Conservation (phyloP, 2,113 vertebrate species). For the Oncorhynchus clarkii region DNA sequence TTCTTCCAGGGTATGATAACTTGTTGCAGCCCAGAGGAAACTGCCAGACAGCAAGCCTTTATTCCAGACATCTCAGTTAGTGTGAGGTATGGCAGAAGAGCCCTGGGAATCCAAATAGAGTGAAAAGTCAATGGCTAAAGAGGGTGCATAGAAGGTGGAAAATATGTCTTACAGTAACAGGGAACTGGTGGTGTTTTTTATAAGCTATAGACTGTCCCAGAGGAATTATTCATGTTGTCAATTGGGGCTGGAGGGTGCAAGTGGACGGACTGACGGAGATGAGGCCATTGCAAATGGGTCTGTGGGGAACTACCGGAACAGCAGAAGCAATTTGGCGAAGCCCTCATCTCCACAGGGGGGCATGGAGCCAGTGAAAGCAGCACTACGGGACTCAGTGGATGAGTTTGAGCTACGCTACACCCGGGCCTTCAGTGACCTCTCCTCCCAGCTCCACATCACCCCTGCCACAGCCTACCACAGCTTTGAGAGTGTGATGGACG, state of each 20-base stretch:
- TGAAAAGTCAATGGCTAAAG: neutral
- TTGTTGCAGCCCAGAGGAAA: neutral
- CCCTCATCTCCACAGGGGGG: neutral
- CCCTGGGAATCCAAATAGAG: constrained; percentile 33
- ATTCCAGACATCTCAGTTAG: neutral
- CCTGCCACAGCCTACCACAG: constrained; percentile 87
- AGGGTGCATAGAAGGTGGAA: constrained; percentile 30
- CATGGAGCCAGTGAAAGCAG: constrained; percentile 77
- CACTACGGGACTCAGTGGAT: constrained; percentile 83
- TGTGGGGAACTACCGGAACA: neutral
- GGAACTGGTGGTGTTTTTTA: constrained; percentile 89
- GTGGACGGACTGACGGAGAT: constrained; percentile 58
- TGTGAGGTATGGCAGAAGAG: constrained; percentile 25
- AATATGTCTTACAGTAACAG: constrained; percentile 71
- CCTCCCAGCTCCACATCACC: constrained; percentile 89
- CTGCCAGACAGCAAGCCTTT: neutral
- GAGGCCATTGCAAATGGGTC: constrained; percentile 28
- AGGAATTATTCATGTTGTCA: constrained; percentile 80
- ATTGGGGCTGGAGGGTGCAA: constrained; percentile 64
- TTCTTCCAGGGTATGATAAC: neutral
- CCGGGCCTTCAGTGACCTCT: constrained; percentile 87
- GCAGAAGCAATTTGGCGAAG: neutral
- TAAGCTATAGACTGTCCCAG: constrained; percentile 90
- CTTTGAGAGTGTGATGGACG: constrained; percentile 93
- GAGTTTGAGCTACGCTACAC: constrained; percentile 91